These are phyloP conservation scores for Mythimna loreyi DNA, from an alignment of 2,888 invertebrate species.

Conservation along the genomic window DNA sequence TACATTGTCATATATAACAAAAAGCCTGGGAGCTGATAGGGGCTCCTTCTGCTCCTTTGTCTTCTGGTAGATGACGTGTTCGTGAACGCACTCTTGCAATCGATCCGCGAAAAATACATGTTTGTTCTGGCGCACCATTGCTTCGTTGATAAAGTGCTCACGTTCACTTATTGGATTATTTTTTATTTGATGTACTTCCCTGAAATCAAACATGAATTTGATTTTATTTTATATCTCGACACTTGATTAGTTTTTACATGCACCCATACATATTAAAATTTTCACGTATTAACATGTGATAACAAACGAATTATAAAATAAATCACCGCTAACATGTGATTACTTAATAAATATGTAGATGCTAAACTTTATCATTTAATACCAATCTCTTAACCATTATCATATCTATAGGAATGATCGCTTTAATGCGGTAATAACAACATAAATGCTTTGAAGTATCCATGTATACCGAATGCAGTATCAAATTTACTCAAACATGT, in stretches of 20 bases:
- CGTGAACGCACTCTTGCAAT: slow-evolving; percentile 92
- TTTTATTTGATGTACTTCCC: slow-evolving; percentile 89
- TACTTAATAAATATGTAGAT: slow-evolving; percentile 71
- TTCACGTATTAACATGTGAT: slow-evolving; percentile 48
- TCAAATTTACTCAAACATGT: slow-evolving; percentile 14
- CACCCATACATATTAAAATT: slow-evolving; percentile 13
- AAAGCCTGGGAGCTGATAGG: slow-evolving; percentile 92
- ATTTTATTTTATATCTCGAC: slow-evolving; percentile 27
- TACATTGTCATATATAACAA: slow-evolving; percentile 93
- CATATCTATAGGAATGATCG: slow-evolving; percentile 73
- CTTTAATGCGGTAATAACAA: slow-evolving; percentile 59
- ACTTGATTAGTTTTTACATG: slow-evolving; percentile 26
- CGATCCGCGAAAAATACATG: slow-evolving; percentile 93
- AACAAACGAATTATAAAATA: slow-evolving; percentile 63
- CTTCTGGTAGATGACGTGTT: slow-evolving; percentile 90
- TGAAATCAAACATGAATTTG: slow-evolving; percentile 74
- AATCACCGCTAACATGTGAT: slow-evolving; percentile 78
- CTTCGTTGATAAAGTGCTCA: slow-evolving; percentile 88
- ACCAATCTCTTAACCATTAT: slow-evolving; percentile 71
- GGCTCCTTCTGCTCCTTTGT: slow-evolving; percentile 85
- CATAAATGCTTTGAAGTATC: slow-evolving; percentile 26
- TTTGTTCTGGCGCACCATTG: slow-evolving; percentile 91
- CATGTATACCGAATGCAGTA: slow-evolving; percentile 9
- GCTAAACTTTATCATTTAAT: slow-evolving; percentile 75
- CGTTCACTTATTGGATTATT: slow-evolving; percentile 85